These are phyloP conservation scores for Heliconius congener DNA, from an alignment of 1,140 invertebrate species.

Conservation along the genomic window DNA sequence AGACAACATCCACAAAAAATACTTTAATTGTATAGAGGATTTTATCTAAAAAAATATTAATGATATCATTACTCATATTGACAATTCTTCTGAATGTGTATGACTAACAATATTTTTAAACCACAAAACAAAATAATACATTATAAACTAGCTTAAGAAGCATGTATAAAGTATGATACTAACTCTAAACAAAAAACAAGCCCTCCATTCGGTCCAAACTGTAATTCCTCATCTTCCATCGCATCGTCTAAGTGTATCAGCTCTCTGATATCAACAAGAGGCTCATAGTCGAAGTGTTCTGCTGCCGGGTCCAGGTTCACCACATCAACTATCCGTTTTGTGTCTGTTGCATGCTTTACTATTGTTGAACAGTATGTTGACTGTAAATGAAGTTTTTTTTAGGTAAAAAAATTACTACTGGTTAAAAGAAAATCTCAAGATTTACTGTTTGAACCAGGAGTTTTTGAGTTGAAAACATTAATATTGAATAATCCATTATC, in stretches of 20 bases:
- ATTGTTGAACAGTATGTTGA: constrained; percentile 97
- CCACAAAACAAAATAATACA: no score
- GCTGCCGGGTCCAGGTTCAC: constrained; percentile 99
- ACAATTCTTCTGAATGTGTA: no score
- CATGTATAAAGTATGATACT: constrained; percentile 57
- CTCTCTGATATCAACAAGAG: constrained; percentile 94
- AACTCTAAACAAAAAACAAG: constrained; percentile 98
- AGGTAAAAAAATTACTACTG: not conserved
- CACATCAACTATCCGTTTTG: constrained; percentile 89
- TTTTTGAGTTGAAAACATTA: no score
- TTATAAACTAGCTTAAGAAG: no score
- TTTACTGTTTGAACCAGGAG: no score
- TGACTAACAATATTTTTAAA: no score
- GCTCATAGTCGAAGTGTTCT: constrained; percentile 96
- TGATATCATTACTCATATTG: no score
- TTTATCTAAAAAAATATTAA: no score
- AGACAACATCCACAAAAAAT: no score
- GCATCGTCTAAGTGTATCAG: constrained; percentile 97
- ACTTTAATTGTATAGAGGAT: no score
- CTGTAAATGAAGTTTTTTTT: constrained; percentile 73
- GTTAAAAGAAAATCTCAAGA: no score
- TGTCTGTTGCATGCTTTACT: constrained; percentile 90
- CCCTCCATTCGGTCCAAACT: constrained; percentile 98
- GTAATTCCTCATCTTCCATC: constrained; percentile 97
- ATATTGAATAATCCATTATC: no score